A percentile compares a stretch with the other conserved stretches of the same genome.
phyloP scores from a whole-genome alignment of 2,888 invertebrate genomes.

The Colostygia pectinataria region DNA sequence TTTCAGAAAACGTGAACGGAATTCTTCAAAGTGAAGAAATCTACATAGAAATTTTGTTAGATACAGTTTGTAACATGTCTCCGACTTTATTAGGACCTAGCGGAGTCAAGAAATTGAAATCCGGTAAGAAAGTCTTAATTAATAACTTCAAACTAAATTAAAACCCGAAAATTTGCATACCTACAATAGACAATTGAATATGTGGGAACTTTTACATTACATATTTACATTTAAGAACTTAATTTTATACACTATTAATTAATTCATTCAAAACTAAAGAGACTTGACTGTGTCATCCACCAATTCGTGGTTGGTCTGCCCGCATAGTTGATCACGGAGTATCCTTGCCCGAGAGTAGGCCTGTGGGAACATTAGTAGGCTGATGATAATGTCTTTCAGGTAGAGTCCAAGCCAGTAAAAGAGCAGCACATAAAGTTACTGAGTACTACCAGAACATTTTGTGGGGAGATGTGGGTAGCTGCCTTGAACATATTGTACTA shows the following conservation, averaged over 20 bases:
- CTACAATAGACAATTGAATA: too few species aligned
- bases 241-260: too few species aligned
- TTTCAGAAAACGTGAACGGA: slow-evolving; percentile 84
- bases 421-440: slow-evolving; percentile 84
- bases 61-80: slow-evolving; percentile 82
- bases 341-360: too few species aligned
- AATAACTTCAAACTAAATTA: too few species aligned
- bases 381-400: slow-evolving; percentile 79
- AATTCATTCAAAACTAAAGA: too few species aligned
- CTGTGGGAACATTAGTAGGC: too few species aligned
- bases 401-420: slow-evolving; percentile 82
- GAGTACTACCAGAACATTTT: slow-evolving; percentile 89
- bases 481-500: slow-evolving; percentile 90
- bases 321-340: too few species aligned
- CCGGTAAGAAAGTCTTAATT: slow-evolving; percentile 52
- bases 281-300: too few species aligned
- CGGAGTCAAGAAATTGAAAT: slow-evolving; percentile 83
- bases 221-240: too few species aligned
- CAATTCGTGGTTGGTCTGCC: too few species aligned
- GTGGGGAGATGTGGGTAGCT: slow-evolving; percentile 92
- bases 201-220: neutral
- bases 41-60: slow-evolving; percentile 84
- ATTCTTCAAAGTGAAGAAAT: slow-evolving; percentile 87
- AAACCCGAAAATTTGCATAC: too few species aligned
- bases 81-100: slow-evolving; percentile 84